These are phyloP conservation scores for Sphecodes monilicornis DNA, from an alignment of 2,888 invertebrate species.

Conservation along the genomic window DNA sequence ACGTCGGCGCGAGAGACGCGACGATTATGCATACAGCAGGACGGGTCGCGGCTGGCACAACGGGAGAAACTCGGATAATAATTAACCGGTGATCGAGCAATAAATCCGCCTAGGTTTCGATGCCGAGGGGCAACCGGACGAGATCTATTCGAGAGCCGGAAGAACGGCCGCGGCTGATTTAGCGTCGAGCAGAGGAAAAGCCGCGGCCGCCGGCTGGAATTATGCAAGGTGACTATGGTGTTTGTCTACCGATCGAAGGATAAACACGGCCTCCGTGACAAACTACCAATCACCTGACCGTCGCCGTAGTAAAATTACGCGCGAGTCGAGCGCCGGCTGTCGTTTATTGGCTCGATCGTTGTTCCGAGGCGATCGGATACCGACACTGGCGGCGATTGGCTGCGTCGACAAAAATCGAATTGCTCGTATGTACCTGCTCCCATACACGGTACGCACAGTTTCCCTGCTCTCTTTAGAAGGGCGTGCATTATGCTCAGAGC, in stretches of 20 bases:
- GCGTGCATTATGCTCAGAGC: slow-evolving; percentile 25
- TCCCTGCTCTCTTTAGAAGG: slow-evolving; percentile 14
- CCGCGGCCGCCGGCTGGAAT: slow-evolving; percentile 46
- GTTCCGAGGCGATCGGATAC: slow-evolving; percentile 58
- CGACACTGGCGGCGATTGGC: slow-evolving; percentile 57
- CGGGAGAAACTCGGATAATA: slow-evolving; percentile 17
- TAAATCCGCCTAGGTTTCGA: slow-evolving; percentile 45
- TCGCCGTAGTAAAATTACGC: slow-evolving; percentile 59
- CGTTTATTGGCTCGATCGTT: slow-evolving; percentile 66
- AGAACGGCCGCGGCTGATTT: slow-evolving; percentile 43
- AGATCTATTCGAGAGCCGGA: slow-evolving; percentile 34
- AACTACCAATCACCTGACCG: slow-evolving; percentile 53
- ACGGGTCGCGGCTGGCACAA: not conserved
- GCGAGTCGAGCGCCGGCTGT: slow-evolving; percentile 13
- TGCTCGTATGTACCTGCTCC: slow-evolving; percentile 50
- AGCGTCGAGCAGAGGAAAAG: slow-evolving; percentile 43
- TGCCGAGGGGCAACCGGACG: slow-evolving; percentile 30
- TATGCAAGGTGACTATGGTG: slow-evolving; percentile 64
- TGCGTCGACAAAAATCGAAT: slow-evolving; percentile 60
- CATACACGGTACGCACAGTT: not conserved
- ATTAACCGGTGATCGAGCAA: slow-evolving; percentile 43
- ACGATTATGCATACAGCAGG: slow-evolving; percentile 34
- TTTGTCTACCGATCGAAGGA: slow-evolving; percentile 61
- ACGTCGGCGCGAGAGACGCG: slow-evolving; percentile 11
- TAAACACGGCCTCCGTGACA: slow-evolving; percentile 59